Base-by-base conservation (phyloP, 1,140 invertebrate species). In the Drosophila yakuba region DNA sequence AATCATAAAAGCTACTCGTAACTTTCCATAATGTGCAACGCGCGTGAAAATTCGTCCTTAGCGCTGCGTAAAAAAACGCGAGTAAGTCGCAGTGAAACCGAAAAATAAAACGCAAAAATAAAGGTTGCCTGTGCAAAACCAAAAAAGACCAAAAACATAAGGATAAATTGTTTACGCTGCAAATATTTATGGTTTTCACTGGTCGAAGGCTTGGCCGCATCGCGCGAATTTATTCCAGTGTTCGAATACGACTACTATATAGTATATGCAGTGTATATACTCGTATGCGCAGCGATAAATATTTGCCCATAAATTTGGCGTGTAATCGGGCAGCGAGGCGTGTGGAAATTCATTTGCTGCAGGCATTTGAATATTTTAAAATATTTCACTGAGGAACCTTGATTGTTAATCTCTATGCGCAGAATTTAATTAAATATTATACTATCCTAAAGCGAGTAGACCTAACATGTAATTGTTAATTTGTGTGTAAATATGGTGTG, bases 31-130 rank as follows among this genome's bases (percentile, higher is more conserved):
- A 83, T 86, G 83, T 86, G 83, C 83, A 88, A 66, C 75, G 75
- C 83, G 83, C 75, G 83, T 86, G 79, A 86, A 86, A 86, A 86
- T 86, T 86, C 79, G 75, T 88, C 83, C 83, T 86, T 86, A 76
- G 81, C 66, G 32, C 59, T 71, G 60, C 60, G 62, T 61, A 59
- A 67, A 68, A 69, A 76, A 76, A 68, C 72, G 64, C 72, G 71
- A 64, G 44, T 59, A 61, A 71, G 68, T 28, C 64, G 66, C 43
- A 71, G 69, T 41, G 50, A 63, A 59, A 51, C 28, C 64, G 10
- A 35, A 59, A 75, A 80, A 57, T 48, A 72, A 56, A 52, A 41
- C 43, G 23, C 39, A 75, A 60, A 56, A 25, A 51, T 35, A 10
- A 7, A 25, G 44, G 25, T 41, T 38, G 5, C 2, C 2, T 6